A percentile compares a stretch with the other conserved stretches of the same genome.
Evolutionary conservation across 2,797 vertebrate genomes (phyloP).

Genomic region (Schizopygopsis malacanthus): DNA sequence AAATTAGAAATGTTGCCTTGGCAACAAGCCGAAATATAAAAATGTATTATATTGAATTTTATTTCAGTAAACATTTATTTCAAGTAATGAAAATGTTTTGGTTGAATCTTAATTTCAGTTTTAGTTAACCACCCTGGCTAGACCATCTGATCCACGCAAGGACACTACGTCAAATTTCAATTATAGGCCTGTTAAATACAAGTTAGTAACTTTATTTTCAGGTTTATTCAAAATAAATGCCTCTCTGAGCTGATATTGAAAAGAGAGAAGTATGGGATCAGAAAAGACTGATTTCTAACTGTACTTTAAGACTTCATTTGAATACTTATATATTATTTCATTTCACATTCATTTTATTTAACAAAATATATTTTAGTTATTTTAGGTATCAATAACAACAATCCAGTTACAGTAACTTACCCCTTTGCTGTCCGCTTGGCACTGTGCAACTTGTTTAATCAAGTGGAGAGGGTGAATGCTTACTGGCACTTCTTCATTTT

Average conservation of each 20-base stretch:
- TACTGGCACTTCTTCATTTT: slow-evolving; percentile 55
- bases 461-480: slow-evolving; percentile 75
- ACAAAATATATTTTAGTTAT: too few species aligned
- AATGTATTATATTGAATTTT: neutral
- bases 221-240: too few species aligned
- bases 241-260: neutral
- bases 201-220: too few species aligned
- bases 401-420: slow-evolving; percentile 61
- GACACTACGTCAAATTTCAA: neutral
- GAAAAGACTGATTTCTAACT: neutral
- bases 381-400: too few species aligned
- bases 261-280: neutral
- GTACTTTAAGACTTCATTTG: neutral
- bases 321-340: neutral
- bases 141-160: neutral
- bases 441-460: slow-evolving; percentile 73
- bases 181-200: too few species aligned
- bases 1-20: too few species aligned
- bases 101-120: neutral
- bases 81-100: neutral
- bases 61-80: neutral
- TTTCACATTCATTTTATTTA: neutral
- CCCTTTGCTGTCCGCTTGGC: slow-evolving; percentile 60
- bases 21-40: too few species aligned
- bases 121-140: neutral